These are phyloP conservation scores for Drosophila sucinea DNA, from an alignment of 1,140 invertebrate genomes.

Conservation along the genomic window DNA sequence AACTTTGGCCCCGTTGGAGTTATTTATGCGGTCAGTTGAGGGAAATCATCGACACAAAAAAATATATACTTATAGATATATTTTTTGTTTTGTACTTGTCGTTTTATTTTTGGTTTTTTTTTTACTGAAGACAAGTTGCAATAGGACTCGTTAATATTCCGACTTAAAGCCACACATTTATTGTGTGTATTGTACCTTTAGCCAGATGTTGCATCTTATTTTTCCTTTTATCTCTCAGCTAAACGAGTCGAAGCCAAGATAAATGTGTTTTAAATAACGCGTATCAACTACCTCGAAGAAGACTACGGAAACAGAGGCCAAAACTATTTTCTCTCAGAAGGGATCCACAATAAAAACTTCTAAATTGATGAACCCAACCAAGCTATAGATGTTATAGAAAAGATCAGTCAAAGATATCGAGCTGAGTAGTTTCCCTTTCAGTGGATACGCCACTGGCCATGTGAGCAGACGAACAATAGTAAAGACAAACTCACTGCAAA, in stretches of 20 bases:
- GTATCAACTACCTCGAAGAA: constrained; percentile 58
- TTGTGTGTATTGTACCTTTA: not conserved
- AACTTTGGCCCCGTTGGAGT: constrained; percentile 35
- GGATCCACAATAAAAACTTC: too few relatives aligned
- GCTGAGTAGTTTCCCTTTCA: too few relatives aligned
- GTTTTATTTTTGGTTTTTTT: not conserved
- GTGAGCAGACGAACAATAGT: not conserved
- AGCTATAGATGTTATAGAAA: too few relatives aligned
- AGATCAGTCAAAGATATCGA: too few relatives aligned
- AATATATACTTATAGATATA: not conserved
- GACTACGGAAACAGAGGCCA: not conserved
- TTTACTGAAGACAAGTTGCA: not conserved
- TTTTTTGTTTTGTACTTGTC: not conserved
- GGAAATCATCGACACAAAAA: constrained; percentile 5
- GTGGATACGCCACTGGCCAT: constrained; percentile 2
- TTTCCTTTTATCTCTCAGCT: not conserved
- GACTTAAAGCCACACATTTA: not conserved
- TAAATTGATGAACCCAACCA: too few relatives aligned
- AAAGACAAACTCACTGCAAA: constrained; percentile 26
- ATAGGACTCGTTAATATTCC: constrained; percentile 5
- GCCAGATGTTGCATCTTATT: not conserved
- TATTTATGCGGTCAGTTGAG: constrained; percentile 30
- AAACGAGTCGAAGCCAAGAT: constrained; percentile 64
- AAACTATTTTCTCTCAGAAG: too few relatives aligned
- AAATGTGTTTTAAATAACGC: constrained; percentile 74